These are phyloP conservation scores for Drosophila kuntzei DNA, from an alignment of 2,888 invertebrate species.

Conservation along the genomic window DNA sequence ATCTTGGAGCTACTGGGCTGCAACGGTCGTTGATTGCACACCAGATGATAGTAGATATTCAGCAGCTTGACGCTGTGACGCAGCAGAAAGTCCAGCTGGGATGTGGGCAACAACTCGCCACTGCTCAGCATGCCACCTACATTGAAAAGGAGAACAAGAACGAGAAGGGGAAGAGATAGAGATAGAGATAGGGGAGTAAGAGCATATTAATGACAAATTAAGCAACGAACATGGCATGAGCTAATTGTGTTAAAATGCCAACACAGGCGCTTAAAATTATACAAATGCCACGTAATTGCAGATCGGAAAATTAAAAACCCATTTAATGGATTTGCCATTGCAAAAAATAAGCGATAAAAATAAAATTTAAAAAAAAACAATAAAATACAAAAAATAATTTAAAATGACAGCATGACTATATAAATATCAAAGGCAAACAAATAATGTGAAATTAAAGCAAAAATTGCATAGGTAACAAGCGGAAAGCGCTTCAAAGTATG, in stretches of 20 bases:
- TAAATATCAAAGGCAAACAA: conserved; percentile 48
- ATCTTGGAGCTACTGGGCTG: conserved; percentile 48
- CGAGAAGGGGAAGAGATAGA: neutral
- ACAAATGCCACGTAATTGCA: conserved; percentile 63
- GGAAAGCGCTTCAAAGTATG: conserved; percentile 68
- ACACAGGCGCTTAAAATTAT: conserved; percentile 55
- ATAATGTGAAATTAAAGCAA: conserved; percentile 74
- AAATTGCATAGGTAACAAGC: conserved; percentile 72
- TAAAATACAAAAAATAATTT: neutral
- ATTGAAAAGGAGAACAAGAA: conserved; percentile 4
- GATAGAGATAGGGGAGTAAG: neutral
- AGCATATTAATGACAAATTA: conserved; percentile 70
- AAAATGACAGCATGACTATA: conserved; percentile 27
- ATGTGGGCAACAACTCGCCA: conserved; percentile 44
- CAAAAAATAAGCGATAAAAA: conserved; percentile 32
- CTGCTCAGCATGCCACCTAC: conserved; percentile 67
- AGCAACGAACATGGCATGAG: conserved; percentile 37
- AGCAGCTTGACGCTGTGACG: conserved; percentile 84
- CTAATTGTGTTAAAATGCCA: conserved; percentile 70
- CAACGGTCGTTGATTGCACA: conserved; percentile 84
- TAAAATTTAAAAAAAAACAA: neutral
- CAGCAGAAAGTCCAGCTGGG: conserved; percentile 79
- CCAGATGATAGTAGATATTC: conserved; percentile 85
- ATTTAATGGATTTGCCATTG: conserved; percentile 65
- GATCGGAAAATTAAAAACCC: conserved; percentile 66